phyloP scores from a whole-genome alignment of 2,797 vertebrate species.

The Pipistrellus kuhlii region DNA sequence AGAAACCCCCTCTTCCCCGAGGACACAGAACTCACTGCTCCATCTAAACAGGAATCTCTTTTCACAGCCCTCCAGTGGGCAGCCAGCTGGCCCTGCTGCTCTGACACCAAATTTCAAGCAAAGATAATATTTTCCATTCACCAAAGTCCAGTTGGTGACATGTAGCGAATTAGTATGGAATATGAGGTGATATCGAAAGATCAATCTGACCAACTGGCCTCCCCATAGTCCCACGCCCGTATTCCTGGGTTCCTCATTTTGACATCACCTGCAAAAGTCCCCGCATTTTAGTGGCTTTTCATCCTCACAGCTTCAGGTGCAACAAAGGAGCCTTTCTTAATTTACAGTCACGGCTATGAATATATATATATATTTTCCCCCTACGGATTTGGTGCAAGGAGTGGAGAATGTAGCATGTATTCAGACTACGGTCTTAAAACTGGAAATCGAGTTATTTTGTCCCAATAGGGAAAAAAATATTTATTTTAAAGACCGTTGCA shows the following conservation, averaged over 20 bases:
- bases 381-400: background rate
- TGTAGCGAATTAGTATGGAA: background rate
- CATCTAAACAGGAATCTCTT: background rate
- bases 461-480: background rate
- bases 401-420: background rate
- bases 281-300: background rate
- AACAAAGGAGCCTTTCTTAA: background rate
- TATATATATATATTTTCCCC: background rate
- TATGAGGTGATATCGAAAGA: background rate
- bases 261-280: background rate
- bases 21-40: background rate
- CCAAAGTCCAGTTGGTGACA: background rate
- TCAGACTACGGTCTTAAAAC: background rate
- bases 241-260: background rate
- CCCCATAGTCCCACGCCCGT: background rate
- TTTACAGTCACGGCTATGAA: background rate
- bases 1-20: background rate
- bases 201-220: background rate
- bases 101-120: conserved; percentile 8
- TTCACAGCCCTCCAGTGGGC: background rate
- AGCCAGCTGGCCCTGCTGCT: background rate
- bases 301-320: background rate
- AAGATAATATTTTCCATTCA: background rate
- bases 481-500: background rate
- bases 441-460: background rate